phyloP scores from a whole-genome alignment of 1,140 invertebrate genomes.

The Drosophila lacteicornis region DNA sequence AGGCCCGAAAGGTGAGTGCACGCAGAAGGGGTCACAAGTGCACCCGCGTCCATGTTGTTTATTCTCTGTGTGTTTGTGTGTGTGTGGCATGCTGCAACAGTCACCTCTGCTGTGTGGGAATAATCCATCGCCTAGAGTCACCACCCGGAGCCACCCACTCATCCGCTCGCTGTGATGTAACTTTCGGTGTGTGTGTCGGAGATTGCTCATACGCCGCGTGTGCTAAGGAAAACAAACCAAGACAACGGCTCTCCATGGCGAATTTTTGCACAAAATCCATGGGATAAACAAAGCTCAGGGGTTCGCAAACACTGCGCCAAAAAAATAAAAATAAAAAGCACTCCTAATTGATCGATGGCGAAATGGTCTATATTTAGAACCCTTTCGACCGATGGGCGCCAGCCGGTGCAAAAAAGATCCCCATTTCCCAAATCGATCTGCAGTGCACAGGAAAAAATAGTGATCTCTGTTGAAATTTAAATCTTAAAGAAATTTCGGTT shows the following conservation, averaged over 20 bases:
- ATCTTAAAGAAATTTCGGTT: too few relatives aligned
- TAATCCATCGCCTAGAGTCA: conserved; percentile 31
- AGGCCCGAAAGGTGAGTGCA: conserved; percentile 73
- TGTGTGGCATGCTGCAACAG: conserved; percentile 44
- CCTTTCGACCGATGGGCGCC: conserved; percentile 36
- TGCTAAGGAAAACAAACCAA: conserved; percentile 61
- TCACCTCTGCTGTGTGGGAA: conserved; percentile 36
- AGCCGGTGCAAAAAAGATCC: conserved; percentile 36
- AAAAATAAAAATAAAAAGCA: conserved; percentile 1
- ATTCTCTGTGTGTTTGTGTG: conserved; percentile 1
- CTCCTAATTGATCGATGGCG: conserved; percentile 44
- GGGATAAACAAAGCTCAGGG: conserved; percentile 42
- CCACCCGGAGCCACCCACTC: conserved; percentile 13
- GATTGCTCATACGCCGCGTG: conserved; percentile 77
- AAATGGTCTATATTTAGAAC: conserved; percentile 34
- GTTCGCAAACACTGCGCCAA: conserved; percentile 7
- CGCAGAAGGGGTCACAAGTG: conserved; percentile 42
- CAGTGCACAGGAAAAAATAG: conserved; percentile 1
- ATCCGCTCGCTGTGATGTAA: conserved; percentile 62
- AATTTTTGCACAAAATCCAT: conserved; percentile 30
- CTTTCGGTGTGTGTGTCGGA: conserved; percentile 29
- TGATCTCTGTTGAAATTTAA: neutral
- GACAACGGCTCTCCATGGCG: conserved; percentile 7
- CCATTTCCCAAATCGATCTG: conserved; percentile 21
- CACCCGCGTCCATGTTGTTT: conserved; percentile 7